Evolutionary conservation across 2,888 invertebrate species (phyloP).

Genomic region (Leucophenga montana): DNA sequence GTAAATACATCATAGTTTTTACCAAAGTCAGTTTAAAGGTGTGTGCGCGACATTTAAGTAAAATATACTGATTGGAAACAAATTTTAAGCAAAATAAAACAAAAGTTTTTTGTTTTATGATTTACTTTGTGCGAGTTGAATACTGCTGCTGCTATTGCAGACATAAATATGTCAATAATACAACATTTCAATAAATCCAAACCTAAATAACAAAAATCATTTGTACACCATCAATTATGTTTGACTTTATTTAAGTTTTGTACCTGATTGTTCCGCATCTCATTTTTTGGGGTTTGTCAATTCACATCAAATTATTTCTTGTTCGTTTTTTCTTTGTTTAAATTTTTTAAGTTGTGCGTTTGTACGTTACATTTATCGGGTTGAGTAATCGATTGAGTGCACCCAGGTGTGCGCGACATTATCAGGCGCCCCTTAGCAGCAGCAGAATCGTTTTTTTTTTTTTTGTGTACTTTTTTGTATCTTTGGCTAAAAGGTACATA

Average conservation of each 20-base stretch:
- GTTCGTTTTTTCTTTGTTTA: neutral
- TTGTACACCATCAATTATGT: slow-evolving; percentile 61
- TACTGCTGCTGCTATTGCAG: slow-evolving; percentile 31
- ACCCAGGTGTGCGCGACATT: slow-evolving; percentile 57
- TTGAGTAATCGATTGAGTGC: slow-evolving; percentile 60
- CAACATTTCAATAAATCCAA: slow-evolving; percentile 66
- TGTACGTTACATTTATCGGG: slow-evolving; percentile 37
- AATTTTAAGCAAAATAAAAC: too few relatives aligned
- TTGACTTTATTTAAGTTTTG: slow-evolving; percentile 50
- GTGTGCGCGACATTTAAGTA: too few relatives aligned
- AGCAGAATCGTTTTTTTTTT: neutral
- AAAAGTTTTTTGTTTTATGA: too few relatives aligned
- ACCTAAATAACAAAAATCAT: slow-evolving; percentile 51
- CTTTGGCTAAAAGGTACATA: neutral
- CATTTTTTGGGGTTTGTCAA: slow-evolving; percentile 45
- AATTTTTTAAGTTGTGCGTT: neutral
- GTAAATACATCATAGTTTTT: too few relatives aligned
- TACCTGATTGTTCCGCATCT: slow-evolving; percentile 18
- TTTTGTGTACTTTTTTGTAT: neutral
- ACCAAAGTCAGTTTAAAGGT: too few relatives aligned
- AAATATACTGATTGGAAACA: too few relatives aligned
- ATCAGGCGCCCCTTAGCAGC: neutral
- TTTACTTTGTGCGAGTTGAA: too few relatives aligned
- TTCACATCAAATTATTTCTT: slow-evolving; percentile 54
- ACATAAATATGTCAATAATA: slow-evolving; percentile 65